phyloP scores from a whole-genome alignment of 2,113 vertebrate species.

The Tetrax tetrax region DNA sequence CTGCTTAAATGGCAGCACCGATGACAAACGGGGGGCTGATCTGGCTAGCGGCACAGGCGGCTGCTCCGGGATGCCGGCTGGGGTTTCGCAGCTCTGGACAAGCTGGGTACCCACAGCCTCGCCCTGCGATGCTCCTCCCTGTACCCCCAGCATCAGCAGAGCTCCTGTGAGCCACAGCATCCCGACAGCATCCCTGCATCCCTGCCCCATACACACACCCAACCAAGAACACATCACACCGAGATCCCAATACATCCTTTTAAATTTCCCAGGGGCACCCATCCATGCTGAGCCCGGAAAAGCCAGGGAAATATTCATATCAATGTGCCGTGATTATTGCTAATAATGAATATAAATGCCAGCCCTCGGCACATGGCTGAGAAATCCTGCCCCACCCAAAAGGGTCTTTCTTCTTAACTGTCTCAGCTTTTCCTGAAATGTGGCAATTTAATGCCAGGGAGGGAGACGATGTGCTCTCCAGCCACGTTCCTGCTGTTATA shows the following conservation, averaged over 20 bases:
- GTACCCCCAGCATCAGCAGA: neutral
- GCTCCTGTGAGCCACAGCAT: neutral
- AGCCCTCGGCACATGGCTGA: neutral
- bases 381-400: neutral
- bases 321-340: neutral
- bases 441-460: neutral
- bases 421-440: conserved; percentile 3
- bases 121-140: accelerated
- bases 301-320: neutral
- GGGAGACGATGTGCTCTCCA: neutral
- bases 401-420: conserved; percentile 5
- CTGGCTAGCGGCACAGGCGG: accelerated
- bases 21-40: neutral
- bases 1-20: neutral
- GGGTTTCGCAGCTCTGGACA: accelerated
- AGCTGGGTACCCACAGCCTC: accelerated
- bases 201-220: accelerated
- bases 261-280: neutral
- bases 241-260: neutral
- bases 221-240: accelerated
- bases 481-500: conserved; percentile 7
- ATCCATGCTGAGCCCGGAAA: neutral
- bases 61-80: neutral
- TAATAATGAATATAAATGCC: neutral
- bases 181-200: neutral